A percentile compares a stretch with the other conserved stretches of the same genome.
phyloP scores from a whole-genome alignment of 2,888 invertebrate genomes.

The Muscina levida region DNA sequence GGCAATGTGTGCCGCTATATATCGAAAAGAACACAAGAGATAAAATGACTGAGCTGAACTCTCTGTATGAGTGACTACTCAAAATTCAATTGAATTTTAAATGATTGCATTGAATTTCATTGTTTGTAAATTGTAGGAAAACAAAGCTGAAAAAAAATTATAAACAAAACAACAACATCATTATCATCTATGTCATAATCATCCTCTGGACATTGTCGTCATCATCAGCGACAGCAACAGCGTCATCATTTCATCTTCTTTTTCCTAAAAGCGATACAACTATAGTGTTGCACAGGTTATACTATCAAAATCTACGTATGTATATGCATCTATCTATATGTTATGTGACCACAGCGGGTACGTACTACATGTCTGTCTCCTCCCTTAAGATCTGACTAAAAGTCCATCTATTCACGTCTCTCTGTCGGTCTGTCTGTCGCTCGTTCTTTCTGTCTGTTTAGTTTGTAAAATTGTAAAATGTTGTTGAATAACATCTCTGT shows the following conservation, averaged over 20 bases:
- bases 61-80: constrained; percentile 68
- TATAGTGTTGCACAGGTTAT: constrained; percentile 26
- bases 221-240: background rate
- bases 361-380: too few relatives aligned
- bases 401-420: background rate
- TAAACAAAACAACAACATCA: constrained; percentile 23
- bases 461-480: constrained; percentile 21
- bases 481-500: constrained; percentile 42
- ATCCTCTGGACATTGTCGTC: background rate
- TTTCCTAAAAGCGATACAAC: background rate
- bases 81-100: constrained; percentile 79
- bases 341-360: background rate
- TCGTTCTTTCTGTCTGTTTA: background rate
- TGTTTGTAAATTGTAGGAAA: constrained; percentile 74
- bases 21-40: too few relatives aligned
- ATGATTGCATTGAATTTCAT: constrained; percentile 77
- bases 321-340: background rate
- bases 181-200: constrained; percentile 7
- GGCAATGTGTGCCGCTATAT: too few relatives aligned
- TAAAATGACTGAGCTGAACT: too few relatives aligned
- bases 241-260: constrained; percentile 13
- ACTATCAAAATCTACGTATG: constrained; percentile 22
- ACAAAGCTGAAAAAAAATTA: background rate
- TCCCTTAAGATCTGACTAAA: background rate
- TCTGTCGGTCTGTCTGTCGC: background rate